These are phyloP conservation scores for Aporophyla lueneburgensis DNA, from an alignment of 2,888 invertebrate species.

Conservation along the genomic window DNA sequence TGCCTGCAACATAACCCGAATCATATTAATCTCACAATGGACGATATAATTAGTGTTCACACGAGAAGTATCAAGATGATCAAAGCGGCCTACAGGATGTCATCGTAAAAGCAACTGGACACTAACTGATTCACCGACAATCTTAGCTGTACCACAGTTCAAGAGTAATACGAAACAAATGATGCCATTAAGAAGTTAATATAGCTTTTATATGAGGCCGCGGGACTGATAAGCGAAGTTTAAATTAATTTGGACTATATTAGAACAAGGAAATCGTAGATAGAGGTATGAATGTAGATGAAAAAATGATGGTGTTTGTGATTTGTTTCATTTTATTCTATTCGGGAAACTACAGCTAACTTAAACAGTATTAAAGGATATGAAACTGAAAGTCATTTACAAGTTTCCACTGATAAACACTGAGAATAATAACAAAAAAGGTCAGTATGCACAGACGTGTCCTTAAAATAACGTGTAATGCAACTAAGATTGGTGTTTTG, in stretches of 20 bases:
- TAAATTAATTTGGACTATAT: background rate
- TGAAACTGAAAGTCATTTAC: too few relatives aligned
- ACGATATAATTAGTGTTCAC: conserved; percentile 12
- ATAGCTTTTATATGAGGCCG: background rate
- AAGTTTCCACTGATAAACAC: too few relatives aligned
- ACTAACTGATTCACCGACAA: conserved; percentile 24
- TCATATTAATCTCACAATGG: background rate
- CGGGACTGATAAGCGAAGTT: conserved; percentile 3
- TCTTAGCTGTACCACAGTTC: background rate
- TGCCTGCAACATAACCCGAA: background rate
- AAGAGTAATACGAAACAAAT: conserved; percentile 29
- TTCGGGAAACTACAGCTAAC: too few relatives aligned
- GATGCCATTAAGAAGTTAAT: background rate
- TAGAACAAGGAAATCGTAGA: conserved; percentile 10
- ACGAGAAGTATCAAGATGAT: conserved; percentile 43
- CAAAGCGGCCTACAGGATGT: conserved; percentile 64
- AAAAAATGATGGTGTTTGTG: background rate
- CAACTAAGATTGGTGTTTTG: background rate
- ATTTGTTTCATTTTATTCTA: background rate
- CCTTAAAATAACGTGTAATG: too few relatives aligned
- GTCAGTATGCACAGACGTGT: too few relatives aligned
- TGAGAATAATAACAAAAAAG: too few relatives aligned
- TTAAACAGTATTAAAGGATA: too few relatives aligned
- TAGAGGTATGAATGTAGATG: background rate
- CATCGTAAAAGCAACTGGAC: conserved; percentile 41